A percentile compares a stretch with the other conserved stretches of the same genome.
Conservation (phyloP, 2,113 vertebrate genomes). For the Ovis aries region DNA sequence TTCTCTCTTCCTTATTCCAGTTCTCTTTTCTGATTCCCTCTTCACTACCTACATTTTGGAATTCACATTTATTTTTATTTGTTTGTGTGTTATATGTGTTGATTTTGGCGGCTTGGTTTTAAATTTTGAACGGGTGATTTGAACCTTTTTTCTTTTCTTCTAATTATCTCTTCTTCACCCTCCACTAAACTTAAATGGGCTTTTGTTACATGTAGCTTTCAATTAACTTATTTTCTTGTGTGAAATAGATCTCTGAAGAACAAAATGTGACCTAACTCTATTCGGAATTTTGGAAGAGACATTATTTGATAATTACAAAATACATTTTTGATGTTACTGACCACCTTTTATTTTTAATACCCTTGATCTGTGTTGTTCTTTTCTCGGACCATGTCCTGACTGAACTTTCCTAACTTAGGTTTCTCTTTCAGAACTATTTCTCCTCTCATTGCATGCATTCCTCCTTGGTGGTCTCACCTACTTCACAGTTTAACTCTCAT, state of each 20-base stretch:
- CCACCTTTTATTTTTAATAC: not conserved
- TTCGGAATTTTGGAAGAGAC: not conserved
- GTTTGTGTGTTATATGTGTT: not conserved
- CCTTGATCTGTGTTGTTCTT: not conserved
- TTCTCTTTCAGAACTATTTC: not conserved
- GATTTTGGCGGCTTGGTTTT: not conserved
- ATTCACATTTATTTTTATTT: not conserved
- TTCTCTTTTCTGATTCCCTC: not conserved
- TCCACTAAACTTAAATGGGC: not conserved
- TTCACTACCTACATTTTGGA: not conserved
- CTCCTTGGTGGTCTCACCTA: not conserved
- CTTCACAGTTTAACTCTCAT: not conserved
- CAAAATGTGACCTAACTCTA: not conserved
- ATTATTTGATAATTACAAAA: not conserved
- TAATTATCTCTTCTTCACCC: not conserved
- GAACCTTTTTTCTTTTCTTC: not conserved
- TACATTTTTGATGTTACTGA: not conserved
- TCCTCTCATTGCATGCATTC: not conserved
- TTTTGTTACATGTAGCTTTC: not conserved
- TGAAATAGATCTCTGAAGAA: not conserved
- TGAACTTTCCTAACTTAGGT: not conserved
- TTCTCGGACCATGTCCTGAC: not conserved
- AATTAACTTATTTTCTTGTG: slow-evolving; percentile 19
- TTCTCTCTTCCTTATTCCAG: not conserved
- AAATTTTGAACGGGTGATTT: not conserved